phyloP scores from a whole-genome alignment of 2,888 invertebrate genomes.

The Chrysina gloriosa region DNA sequence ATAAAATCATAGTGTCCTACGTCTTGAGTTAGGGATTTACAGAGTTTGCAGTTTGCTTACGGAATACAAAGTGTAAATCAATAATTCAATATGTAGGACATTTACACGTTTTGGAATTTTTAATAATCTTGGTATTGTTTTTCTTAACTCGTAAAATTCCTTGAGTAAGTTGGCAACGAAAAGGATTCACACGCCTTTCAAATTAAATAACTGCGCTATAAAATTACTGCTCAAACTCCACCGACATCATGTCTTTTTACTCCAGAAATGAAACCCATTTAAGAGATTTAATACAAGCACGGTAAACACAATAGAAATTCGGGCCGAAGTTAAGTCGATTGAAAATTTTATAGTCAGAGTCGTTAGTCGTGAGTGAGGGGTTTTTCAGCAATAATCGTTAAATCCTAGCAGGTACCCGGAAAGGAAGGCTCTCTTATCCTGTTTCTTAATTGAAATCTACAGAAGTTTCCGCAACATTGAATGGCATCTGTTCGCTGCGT shows the following conservation, averaged over 20 bases:
- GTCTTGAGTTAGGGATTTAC: no score
- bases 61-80: no score
- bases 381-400: constrained; percentile 58
- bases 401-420: constrained; percentile 55
- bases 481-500: constrained; percentile 49
- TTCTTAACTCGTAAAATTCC: no score
- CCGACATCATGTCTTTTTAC: background rate
- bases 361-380: constrained; percentile 49
- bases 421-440: constrained; percentile 51
- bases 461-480: constrained; percentile 57
- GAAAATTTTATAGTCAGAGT: constrained; percentile 55
- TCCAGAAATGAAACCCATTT: constrained; percentile 16
- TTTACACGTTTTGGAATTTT: no score
- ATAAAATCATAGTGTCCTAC: no score
- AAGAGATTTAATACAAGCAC: constrained; percentile 25
- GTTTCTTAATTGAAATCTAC: constrained; percentile 58
- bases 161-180: background rate
- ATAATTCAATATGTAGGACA: no score
- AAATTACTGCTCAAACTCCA: background rate
- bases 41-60: no score
- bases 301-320: constrained; percentile 29
- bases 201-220: background rate
- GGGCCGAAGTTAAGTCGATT: constrained; percentile 47
- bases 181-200: background rate
- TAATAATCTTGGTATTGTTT: no score